phyloP scores from a whole-genome alignment of 2,888 invertebrate genomes.

The Lypha dubia region DNA sequence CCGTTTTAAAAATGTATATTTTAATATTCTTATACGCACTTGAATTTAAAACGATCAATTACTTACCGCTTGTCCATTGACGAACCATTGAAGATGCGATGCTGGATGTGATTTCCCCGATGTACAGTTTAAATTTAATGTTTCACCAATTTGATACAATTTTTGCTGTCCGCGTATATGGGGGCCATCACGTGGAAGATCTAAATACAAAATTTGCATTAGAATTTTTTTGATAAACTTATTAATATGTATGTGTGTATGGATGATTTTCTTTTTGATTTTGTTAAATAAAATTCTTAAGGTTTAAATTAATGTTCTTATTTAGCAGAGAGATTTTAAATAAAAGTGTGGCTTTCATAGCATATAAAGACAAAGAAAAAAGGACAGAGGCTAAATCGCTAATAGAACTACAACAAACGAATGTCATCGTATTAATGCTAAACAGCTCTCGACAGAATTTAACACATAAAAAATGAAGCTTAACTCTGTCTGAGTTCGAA shows the following conservation, averaged over 20 bases:
- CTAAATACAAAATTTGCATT: conserved; percentile 83
- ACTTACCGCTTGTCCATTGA: conserved; percentile 90
- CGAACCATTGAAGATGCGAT: conserved; percentile 90
- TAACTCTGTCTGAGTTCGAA: no score
- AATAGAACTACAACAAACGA: no score
- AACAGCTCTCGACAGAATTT: no score
- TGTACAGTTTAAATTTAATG: conserved; percentile 89
- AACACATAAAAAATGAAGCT: no score
- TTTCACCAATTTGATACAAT: conserved; percentile 90
- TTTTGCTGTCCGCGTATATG: conserved; percentile 89
- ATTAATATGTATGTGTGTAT: neutral
- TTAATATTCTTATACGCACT: neutral
- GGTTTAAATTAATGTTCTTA: no score
- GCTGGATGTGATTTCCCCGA: conserved; percentile 91
- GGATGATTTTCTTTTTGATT: no score
- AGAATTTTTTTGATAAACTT: neutral
- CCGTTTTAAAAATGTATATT: conserved; percentile 1
- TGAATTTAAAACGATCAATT: conserved; percentile 16
- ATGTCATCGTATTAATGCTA: no score
- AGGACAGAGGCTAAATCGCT: no score
- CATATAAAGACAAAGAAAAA: no score
- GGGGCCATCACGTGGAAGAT: conserved; percentile 89
- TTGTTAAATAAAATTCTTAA: no score
- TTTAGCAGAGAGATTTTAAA: no score
- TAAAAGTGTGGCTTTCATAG: no score